Evolutionary conservation across 2,888 invertebrate species (phyloP).

Genomic region (Leptinotarsa haldemani): DNA sequence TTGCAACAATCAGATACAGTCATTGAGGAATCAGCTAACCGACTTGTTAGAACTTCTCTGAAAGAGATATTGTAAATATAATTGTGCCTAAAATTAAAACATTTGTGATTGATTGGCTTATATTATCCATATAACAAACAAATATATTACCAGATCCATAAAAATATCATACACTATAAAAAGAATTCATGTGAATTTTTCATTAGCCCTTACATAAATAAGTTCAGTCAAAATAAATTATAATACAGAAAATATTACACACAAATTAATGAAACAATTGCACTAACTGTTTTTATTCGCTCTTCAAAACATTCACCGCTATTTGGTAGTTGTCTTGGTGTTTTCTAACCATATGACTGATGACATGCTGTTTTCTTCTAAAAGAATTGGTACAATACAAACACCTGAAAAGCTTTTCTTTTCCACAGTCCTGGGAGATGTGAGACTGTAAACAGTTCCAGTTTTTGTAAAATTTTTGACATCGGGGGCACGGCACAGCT

Average conservation of each 20-base stretch:
- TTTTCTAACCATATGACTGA: constrained; percentile 45
- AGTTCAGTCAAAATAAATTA: not conserved
- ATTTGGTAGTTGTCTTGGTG: constrained; percentile 30
- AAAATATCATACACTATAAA: too few species aligned
- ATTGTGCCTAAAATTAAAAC: too few species aligned
- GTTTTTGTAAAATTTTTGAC: constrained; percentile 43
- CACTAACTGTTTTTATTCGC: not conserved
- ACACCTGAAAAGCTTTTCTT: constrained; percentile 63
- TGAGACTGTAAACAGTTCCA: constrained; percentile 41
- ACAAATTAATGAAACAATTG: not conserved
- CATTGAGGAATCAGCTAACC: too few species aligned
- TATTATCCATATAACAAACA: too few species aligned
- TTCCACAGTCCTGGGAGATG: constrained; percentile 47
- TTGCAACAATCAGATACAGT: too few species aligned
- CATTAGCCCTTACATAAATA: too few species aligned
- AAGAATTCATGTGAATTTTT: too few species aligned
- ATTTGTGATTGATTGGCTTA: too few species aligned
- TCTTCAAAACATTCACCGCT: not conserved
- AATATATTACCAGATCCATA: too few species aligned
- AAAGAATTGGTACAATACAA: constrained; percentile 59
- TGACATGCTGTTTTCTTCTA: constrained; percentile 48
- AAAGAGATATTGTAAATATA: too few species aligned
- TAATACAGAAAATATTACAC: not conserved
- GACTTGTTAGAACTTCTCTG: too few species aligned
- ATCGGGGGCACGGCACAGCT: constrained; percentile 40